Percentiles rank a stretch among this genome's conserved stretches.
Evolutionary conservation across 2,797 vertebrate genomes (phyloP).

Genomic region (Rhabdophis nuchalis): DNA sequence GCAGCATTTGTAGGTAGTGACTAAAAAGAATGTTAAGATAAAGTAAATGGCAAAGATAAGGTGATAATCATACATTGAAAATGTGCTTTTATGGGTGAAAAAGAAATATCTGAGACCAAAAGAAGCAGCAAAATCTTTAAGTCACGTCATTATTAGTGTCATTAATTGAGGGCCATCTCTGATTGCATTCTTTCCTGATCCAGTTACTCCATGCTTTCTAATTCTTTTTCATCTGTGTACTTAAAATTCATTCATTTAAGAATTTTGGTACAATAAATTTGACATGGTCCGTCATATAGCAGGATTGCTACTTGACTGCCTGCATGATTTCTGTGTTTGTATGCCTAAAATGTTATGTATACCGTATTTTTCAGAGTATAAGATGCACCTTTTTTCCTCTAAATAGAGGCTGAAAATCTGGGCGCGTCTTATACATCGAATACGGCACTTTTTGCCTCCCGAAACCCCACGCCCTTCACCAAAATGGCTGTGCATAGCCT

Average conservation of each 20-base stretch:
- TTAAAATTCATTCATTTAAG: background rate
- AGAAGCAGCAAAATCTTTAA: background rate
- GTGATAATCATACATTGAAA: background rate
- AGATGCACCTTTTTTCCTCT: too few species aligned
- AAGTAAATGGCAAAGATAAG: background rate
- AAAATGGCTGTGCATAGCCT: too few species aligned
- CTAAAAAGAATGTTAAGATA: conserved; percentile 1
- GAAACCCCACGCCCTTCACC: too few species aligned
- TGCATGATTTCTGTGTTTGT: background rate
- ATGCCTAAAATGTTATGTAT: background rate
- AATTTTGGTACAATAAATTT: background rate
- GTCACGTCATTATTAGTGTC: background rate
- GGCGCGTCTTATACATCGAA: too few species aligned
- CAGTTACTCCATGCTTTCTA: background rate
- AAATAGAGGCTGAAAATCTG: too few species aligned
- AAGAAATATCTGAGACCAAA: background rate
- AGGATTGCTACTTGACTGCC: background rate
- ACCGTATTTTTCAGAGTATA: too few species aligned
- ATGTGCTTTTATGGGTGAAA: background rate
- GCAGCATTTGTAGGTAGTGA: background rate
- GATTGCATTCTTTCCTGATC: background rate
- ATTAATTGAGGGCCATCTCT: background rate
- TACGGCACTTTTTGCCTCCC: too few species aligned
- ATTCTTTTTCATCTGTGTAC: background rate
- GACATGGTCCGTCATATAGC: background rate